Base-by-base conservation (phyloP, 1,140 invertebrate genomes). In the Euura saliciscinereae region DNA sequence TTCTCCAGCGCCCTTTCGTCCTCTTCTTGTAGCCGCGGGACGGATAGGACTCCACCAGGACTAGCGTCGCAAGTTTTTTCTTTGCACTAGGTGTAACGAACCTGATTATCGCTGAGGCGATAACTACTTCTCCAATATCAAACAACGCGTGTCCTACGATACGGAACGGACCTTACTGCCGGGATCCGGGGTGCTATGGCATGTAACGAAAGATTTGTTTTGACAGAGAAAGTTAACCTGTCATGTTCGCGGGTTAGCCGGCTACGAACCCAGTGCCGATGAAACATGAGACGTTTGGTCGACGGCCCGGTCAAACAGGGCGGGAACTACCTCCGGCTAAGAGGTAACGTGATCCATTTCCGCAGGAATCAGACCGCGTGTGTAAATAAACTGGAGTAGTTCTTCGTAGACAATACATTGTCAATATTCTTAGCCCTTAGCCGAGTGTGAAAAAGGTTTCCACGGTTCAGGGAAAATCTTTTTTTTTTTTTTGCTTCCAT, bases 151-250 rank as follows among this genome's bases (percentile, higher is more conserved):
- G 28, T 28, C n/a, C n/a, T n/a, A n/a, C n/a, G n/a, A n/a, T n/a
- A n/a, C n/a, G n/a, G n/a, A n/a, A n/a, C n/a, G n/a, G 28, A 28
- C 28, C 28, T 28, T 28, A 28, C 28, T 28, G 28, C 28, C 28
- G 28, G 28, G 28, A 28, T 28, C 28, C 28, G 28, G 28, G 10
- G 6, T 6, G 51, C 3, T 8, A n/a, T 59, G 2, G 51, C 51
- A 6, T 59, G 51, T 59, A 59, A 59, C 51, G 51, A n/a, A 59
- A 59, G 51, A n/a, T 59, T 59, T 59, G 51, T 59, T 59, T 59
- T 59, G 51, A 59, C 51, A 59, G 51, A 59, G 51, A 59, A n/a
- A 59, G 51, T 59, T 59, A 59, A 59, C 51, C 51, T 59, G 51
- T 59, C 51, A 59, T 59, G 51, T 59, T 59, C 8, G 51, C 3